These are phyloP conservation scores for Sitobion miscanthi DNA, from an alignment of 1,140 invertebrate genomes.

Conservation along the genomic window DNA sequence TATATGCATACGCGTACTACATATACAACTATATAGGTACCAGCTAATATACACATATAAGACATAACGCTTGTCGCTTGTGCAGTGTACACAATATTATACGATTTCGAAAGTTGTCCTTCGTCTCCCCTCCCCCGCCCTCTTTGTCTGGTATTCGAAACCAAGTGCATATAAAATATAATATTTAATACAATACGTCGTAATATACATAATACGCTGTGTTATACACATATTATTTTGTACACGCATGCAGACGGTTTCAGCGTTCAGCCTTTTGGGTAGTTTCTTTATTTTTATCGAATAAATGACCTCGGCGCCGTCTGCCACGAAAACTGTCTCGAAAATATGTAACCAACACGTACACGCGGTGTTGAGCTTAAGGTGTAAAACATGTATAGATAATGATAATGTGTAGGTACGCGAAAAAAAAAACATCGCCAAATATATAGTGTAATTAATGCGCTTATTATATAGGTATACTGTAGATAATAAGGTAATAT, in stretches of 20 bases:
- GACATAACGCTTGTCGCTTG: neutral
- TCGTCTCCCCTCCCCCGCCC: neutral
- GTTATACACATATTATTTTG: neutral
- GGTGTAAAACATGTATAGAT: too few relatives aligned
- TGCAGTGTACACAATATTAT: neutral
- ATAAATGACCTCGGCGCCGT: neutral
- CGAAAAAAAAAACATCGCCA: neutral
- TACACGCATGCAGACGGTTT: neutral
- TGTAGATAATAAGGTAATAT: too few relatives aligned
- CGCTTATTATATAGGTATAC: neutral
- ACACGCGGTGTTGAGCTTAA: too few relatives aligned
- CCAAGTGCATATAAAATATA: neutral
- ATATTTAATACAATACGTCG: neutral
- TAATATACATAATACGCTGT: neutral
- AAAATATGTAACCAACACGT: neutral
- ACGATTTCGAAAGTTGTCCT: conserved; percentile 44
- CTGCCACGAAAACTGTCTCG: neutral
- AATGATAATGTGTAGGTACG: neutral
- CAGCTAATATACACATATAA: neutral
- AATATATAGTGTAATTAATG: too few relatives aligned
- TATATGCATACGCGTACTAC: neutral
- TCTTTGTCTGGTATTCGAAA: neutral
- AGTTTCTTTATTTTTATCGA: conserved; percentile 36
- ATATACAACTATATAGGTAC: neutral
- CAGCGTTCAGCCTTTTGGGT: neutral